These are phyloP conservation scores for Pseudonaja textilis DNA, from an alignment of 2,113 vertebrate genomes.

Conservation along the genomic window DNA sequence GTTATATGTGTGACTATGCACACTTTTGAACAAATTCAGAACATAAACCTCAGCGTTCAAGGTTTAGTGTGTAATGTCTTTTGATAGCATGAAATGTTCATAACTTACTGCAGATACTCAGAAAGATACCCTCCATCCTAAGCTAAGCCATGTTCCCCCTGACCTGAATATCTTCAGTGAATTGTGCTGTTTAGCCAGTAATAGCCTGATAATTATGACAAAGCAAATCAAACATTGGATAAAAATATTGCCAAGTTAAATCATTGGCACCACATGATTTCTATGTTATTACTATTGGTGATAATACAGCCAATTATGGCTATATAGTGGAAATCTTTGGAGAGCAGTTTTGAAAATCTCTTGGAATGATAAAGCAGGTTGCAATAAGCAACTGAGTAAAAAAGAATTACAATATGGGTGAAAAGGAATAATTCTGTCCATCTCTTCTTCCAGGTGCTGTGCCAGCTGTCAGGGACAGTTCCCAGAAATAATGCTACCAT, in stretches of 20 bases:
- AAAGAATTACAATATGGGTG: neutral
- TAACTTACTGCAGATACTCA: neutral
- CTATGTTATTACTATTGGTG: neutral
- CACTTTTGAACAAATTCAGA: neutral
- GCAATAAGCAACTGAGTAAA: neutral
- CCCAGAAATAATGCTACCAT: constrained; percentile 49
- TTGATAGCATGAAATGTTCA: neutral
- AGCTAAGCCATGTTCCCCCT: neutral
- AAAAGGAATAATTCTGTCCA: neutral
- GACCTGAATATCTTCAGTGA: neutral
- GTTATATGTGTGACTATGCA: neutral
- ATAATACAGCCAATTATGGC: neutral
- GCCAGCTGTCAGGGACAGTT: constrained; percentile 62
- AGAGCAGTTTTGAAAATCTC: neutral
- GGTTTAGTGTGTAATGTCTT: neutral
- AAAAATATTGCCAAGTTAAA: neutral
- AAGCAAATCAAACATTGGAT: neutral
- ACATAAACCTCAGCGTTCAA: neutral
- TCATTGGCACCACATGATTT: neutral
- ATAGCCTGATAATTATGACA: neutral
- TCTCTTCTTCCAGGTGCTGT: constrained; percentile 53
- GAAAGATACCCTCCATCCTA: neutral
- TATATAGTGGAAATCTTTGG: neutral
- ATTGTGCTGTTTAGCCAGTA: neutral
- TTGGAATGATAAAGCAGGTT: neutral